Base-by-base conservation (phyloP, 2,113 vertebrate genomes). In the Planiliza haematocheilus region DNA sequence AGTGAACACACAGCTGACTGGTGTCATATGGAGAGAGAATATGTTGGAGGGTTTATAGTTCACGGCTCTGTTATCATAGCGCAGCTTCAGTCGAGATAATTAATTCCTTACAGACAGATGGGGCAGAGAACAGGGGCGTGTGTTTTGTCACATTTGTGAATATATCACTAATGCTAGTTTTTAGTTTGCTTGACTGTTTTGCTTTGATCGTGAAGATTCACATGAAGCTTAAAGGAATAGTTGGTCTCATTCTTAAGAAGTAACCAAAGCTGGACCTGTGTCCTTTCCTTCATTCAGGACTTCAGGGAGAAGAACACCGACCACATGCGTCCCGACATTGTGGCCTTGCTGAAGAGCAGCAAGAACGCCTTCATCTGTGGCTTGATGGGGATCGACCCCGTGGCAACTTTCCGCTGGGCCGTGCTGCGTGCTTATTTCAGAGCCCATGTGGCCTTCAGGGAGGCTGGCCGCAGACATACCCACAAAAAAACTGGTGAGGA, bases 251-350 rank as follows among this genome's bases (percentile, higher is more conserved):
- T 67, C 38, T 24, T 18, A 18, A n/a, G n/a, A 45, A 24, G 10
- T 37, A 24, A 18, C 41, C 16, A 20, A 60, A 18, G 4, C 18
- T 1, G 2, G 0, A 4, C 7, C 7, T 43, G 24, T 43, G 52
- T 75, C 24, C 62, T 55, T 4, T 70, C 2, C 24, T 18, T 52
- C 46, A 7, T 46, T 36, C 79, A 99, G 98, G 98, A 99, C 93
- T 99, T 99, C 88, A 94, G 98, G 34, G 97, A 99, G 94, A 99
- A 99, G 90, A 99, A 99, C 91, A 99, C 97, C 0, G 98, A 99
- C 81, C 98, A 99, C 85, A 98, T 99, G 98, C 94, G 98, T 0
- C 98, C 97, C 0, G 97, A 99, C 87, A 96, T 99, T 4, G 97
- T 99, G 2, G 96, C 96, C n/a, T 94, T 99, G 56, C 92, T 99